Evolutionary conservation across 2,797 vertebrate species (phyloP).

Genomic region (Melanotaenia pygmaea): DNA sequence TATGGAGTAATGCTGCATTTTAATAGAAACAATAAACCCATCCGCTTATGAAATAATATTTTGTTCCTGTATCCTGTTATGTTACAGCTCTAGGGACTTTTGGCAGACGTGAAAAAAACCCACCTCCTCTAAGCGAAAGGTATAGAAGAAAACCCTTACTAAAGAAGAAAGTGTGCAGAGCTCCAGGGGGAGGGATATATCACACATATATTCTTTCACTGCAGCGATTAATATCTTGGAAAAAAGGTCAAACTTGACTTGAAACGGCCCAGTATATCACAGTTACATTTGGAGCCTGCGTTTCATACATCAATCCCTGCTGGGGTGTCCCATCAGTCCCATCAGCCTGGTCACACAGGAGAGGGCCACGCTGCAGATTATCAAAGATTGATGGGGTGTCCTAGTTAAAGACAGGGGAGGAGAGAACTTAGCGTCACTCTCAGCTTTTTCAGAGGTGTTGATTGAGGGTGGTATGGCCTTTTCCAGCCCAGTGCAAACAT

Average conservation of each 20-base stretch:
- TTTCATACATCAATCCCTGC: slow-evolving; percentile 81
- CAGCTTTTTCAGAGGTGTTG: slow-evolving; percentile 37
- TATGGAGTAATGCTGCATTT: slow-evolving; percentile 74
- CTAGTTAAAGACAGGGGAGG: slow-evolving; percentile 75
- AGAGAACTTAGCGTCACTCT: slow-evolving; percentile 50
- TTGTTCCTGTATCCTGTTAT: slow-evolving; percentile 73
- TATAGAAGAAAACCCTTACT: slow-evolving; percentile 60
- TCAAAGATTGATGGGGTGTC: slow-evolving; percentile 84
- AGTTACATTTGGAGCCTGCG: slow-evolving; percentile 74
- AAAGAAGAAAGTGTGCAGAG: slow-evolving; percentile 69
- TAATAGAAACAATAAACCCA: slow-evolving; percentile 81
- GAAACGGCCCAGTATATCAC: slow-evolving; percentile 82
- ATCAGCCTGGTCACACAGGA: slow-evolving; percentile 79
- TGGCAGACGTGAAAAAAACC: slow-evolving; percentile 45
- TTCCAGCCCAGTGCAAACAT: slow-evolving; percentile 26
- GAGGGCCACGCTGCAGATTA: slow-evolving; percentile 72
- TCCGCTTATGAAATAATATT: slow-evolving; percentile 79
- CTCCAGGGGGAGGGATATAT: slow-evolving; percentile 76
- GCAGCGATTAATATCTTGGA: slow-evolving; percentile 82
- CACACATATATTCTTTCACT: slow-evolving; percentile 79
- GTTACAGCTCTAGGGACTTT: slow-evolving; percentile 64
- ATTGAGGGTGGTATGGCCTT: slow-evolving; percentile 11
- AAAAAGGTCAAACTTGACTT: slow-evolving; percentile 85
- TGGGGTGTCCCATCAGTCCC: slow-evolving; percentile 80
- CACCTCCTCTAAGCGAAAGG: slow-evolving; percentile 59